phyloP scores from a whole-genome alignment of 2,113 vertebrate genomes.

The Ctenodactylus gundi region DNA sequence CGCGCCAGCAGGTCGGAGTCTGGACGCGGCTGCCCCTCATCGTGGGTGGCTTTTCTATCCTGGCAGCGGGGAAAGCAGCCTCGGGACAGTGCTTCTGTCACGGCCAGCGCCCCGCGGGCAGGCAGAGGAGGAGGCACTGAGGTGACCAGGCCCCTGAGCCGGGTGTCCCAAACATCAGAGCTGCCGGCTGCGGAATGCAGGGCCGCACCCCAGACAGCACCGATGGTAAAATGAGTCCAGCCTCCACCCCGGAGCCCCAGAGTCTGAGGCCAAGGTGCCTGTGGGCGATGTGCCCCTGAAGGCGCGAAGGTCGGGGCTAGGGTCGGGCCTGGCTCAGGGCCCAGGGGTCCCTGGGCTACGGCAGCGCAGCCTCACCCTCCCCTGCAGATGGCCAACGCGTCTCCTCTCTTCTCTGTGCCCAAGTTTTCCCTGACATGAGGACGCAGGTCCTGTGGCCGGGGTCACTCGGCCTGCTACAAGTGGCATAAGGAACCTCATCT shows the following conservation, averaged over 20 bases:
- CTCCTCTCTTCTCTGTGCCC: background rate
- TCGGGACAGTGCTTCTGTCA: rapidly evolving
- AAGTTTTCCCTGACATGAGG: background rate
- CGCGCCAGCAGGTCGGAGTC: rapidly evolving
- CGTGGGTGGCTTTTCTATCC: rapidly evolving
- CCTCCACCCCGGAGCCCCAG: too few species aligned
- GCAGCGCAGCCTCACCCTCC: too few species aligned
- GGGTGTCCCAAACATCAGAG: background rate
- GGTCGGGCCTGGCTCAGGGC: too few species aligned
- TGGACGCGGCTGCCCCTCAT: background rate
- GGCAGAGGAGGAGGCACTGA: background rate
- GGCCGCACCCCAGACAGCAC: too few species aligned
- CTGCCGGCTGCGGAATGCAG: too few species aligned
- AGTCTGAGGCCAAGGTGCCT: too few species aligned
- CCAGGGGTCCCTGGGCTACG: background rate
- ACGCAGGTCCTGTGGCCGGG: background rate
- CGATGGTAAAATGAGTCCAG: too few species aligned
- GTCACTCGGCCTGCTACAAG: too few species aligned
- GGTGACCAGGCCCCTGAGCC: too few species aligned
- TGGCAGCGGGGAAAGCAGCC: background rate
- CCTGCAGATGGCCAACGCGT: background rate
- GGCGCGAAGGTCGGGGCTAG: too few species aligned
- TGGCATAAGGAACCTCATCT: too few species aligned
- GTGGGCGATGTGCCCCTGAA: too few species aligned
- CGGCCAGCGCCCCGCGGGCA: background rate